These are phyloP conservation scores for Telmatochromis bifrenatus DNA, from an alignment of 2,113 vertebrate genomes.

Conservation along the genomic window DNA sequence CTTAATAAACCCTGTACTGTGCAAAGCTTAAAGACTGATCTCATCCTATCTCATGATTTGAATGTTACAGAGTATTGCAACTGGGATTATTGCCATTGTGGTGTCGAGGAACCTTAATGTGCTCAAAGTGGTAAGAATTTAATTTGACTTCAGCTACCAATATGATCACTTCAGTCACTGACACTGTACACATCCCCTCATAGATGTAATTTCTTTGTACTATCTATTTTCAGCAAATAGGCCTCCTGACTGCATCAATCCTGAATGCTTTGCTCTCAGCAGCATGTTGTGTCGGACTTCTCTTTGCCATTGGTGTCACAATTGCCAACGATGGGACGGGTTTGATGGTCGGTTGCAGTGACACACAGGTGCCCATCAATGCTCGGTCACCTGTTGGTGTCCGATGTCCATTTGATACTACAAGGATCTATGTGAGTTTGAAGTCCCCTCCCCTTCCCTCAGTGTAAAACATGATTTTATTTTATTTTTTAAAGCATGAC, in stretches of 20 bases:
- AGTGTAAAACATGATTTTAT: not conserved
- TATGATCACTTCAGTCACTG: not conserved
- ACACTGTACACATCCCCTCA: not conserved
- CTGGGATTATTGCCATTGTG: slow-evolving; percentile 84
- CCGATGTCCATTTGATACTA: slow-evolving; percentile 87
- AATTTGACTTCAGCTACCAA: not conserved
- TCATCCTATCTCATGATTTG: slow-evolving; percentile 13
- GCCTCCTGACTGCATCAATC: slow-evolving; percentile 72
- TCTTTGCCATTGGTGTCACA: slow-evolving; percentile 80
- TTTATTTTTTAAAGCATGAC: not conserved
- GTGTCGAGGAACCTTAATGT: slow-evolving; percentile 77
- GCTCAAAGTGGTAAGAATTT: slow-evolving; percentile 64
- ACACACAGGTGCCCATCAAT: slow-evolving; percentile 62
- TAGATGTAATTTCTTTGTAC: not conserved
- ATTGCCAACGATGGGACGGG: slow-evolving; percentile 68
- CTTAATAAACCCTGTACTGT: not conserved
- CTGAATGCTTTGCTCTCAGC: slow-evolving; percentile 79
- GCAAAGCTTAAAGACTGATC: not conserved
- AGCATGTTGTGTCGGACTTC: slow-evolving; percentile 78
- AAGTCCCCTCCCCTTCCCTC: not conserved
- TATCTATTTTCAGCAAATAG: slow-evolving; percentile 74
- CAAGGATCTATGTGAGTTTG: slow-evolving; percentile 88
- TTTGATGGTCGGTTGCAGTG: slow-evolving; percentile 81
- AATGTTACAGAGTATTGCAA: slow-evolving; percentile 77
- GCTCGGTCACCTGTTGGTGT: slow-evolving; percentile 70